Conservation (phyloP, 2,888 invertebrate genomes). For the Rotaria socialis region DNA sequence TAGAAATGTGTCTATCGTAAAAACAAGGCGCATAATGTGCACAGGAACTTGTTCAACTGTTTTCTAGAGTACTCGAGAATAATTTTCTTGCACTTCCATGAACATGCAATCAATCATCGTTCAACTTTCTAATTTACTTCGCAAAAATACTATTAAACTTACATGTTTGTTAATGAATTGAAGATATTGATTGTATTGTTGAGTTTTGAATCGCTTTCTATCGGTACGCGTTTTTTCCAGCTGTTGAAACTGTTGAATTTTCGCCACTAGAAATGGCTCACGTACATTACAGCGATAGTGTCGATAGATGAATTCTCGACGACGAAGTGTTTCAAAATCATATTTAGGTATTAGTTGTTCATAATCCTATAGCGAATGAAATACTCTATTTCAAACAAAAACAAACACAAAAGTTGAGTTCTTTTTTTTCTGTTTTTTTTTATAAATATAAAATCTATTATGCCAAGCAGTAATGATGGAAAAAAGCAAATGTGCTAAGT, state of each 20-base stretch:
- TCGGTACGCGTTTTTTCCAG: background rate
- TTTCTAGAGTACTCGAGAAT: too few species aligned
- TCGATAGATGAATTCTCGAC: constrained; percentile 34
- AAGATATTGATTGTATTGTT: constrained; percentile 31
- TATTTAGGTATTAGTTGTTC: background rate
- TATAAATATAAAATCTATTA: background rate
- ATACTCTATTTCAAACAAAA: background rate
- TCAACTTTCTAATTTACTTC: too few species aligned
- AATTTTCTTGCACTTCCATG: too few species aligned
- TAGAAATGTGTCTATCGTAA: too few species aligned
- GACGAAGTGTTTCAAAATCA: constrained; percentile 14
- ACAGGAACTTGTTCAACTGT: too few species aligned
- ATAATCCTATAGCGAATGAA: background rate
- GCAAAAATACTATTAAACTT: background rate
- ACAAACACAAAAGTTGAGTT: background rate
- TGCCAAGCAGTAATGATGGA: background rate
- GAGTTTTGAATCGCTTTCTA: background rate
- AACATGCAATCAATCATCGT: too few species aligned
- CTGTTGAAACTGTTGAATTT: background rate
- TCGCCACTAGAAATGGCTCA: background rate
- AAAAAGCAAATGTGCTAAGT: background rate
- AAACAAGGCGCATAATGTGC: too few species aligned
- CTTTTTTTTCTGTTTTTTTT: background rate
- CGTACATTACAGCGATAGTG: background rate
- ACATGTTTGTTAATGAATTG: constrained; percentile 13